Evolutionary conservation across 2,797 vertebrate species (phyloP).

Genomic region (Microctenopoma lineatum): DNA sequence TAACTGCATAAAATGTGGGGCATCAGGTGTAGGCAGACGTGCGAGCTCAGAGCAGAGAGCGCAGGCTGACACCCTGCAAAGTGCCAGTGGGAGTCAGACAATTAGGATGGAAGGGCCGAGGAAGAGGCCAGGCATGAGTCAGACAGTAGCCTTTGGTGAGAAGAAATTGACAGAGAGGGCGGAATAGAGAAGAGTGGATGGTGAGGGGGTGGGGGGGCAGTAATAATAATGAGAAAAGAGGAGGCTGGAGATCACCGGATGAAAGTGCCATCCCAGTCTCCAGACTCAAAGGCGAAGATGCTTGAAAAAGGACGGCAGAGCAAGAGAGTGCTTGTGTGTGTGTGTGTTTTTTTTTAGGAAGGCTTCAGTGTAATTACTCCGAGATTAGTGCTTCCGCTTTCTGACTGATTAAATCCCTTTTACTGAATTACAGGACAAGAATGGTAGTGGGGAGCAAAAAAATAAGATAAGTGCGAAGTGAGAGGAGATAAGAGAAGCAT

Average conservation of each 20-base stretch:
- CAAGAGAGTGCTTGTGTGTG: constrained; percentile 10
- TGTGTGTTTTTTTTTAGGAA: constrained; percentile 12
- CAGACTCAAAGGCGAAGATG: constrained; percentile 25
- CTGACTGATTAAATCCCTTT: constrained; percentile 45
- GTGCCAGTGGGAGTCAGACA: constrained; percentile 71
- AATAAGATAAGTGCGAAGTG: background rate
- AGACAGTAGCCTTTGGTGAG: constrained; percentile 53
- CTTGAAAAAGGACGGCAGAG: constrained; percentile 13
- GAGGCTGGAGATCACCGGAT: constrained; percentile 22
- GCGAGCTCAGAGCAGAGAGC: constrained; percentile 33
- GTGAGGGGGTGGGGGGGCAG: constrained; percentile 8
- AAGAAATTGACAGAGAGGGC: constrained; percentile 57
- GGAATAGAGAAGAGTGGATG: constrained; percentile 52
- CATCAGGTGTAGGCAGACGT: constrained; percentile 22
- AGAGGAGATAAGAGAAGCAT: background rate
- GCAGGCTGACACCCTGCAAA: constrained; percentile 55
- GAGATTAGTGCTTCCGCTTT: constrained; percentile 48
- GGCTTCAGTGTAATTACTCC: constrained; percentile 42
- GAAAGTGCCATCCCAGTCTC: constrained; percentile 6
- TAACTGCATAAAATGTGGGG: constrained; percentile 43
- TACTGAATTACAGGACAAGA: constrained; percentile 37
- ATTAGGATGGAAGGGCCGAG: constrained; percentile 64
- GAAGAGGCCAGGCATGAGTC: constrained; percentile 66
- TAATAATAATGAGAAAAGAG: constrained; percentile 48
- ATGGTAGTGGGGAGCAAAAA: background rate